Conservation (phyloP, 2,797 vertebrate genomes). For the Momotus momota region DNA sequence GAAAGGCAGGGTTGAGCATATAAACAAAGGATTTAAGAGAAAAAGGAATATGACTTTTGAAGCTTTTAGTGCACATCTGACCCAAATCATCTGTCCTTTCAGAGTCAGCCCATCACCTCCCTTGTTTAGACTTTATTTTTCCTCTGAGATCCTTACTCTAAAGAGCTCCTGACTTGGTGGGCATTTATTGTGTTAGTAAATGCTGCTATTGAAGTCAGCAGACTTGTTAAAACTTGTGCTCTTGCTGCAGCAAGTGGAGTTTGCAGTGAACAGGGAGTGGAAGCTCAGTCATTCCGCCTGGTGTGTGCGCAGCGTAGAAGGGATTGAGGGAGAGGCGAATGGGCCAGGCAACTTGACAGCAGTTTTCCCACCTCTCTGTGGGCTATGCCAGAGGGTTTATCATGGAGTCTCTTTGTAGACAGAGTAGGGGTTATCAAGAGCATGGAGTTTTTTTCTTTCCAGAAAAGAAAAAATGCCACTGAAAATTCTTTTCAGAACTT, state of each 20-base stretch:
- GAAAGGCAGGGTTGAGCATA: constrained; percentile 21
- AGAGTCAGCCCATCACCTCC: constrained; percentile 28
- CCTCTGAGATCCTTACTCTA: constrained; percentile 27
- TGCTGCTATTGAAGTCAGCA: constrained; percentile 52
- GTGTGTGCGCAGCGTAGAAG: background rate
- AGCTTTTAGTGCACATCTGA: constrained; percentile 65
- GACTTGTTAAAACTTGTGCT: constrained; percentile 65
- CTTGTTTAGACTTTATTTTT: constrained; percentile 61
- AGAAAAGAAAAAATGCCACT: background rate
- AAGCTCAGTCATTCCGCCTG: background rate
- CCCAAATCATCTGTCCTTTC: constrained; percentile 68
- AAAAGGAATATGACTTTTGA: constrained; percentile 49
- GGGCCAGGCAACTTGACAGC: background rate
- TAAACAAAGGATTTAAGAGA: constrained; percentile 69
- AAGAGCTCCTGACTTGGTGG: constrained; percentile 50
- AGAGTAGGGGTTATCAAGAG: background rate
- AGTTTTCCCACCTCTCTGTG: background rate
- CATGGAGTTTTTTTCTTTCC: background rate
- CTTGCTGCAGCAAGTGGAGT: background rate
- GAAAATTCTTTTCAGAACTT: constrained; percentile 25
- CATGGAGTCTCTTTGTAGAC: background rate
- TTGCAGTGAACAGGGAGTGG: background rate
- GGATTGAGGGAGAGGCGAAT: background rate
- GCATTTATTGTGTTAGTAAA: constrained; percentile 57
- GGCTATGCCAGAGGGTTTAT: background rate